Percentiles rank a stretch among this genome's conserved stretches.
These are phyloP conservation scores for Leptoclinus maculatus DNA, from an alignment of 2,797 vertebrate genomes.

Conservation along the genomic window DNA sequence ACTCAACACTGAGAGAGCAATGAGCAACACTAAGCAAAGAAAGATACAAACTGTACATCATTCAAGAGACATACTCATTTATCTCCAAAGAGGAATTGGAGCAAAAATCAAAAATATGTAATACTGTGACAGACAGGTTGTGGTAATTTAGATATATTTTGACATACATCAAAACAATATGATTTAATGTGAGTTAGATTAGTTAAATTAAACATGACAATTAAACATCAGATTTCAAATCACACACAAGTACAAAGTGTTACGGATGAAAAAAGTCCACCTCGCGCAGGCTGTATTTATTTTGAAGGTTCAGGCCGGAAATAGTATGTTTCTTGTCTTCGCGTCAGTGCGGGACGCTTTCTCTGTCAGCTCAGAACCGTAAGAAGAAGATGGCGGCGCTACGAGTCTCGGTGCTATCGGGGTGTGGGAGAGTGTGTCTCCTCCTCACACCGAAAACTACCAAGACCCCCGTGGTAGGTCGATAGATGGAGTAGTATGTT, in stretches of 20 bases:
- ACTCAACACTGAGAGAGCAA: neutral
- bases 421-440: slow-evolving; percentile 70
- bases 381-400: slow-evolving; percentile 85
- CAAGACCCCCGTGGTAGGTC: slow-evolving; percentile 72
- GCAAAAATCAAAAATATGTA: neutral
- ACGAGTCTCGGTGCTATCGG: slow-evolving; percentile 74
- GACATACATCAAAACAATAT: too few relatives aligned
- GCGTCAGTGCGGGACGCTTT: too few relatives aligned
- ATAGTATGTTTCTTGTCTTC: fast-evolving
- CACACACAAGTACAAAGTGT: neutral
- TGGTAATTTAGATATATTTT: neutral
- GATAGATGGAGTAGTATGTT: fast-evolving
- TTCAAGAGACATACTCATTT: neutral
- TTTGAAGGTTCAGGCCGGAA: slow-evolving; percentile 50
- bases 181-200: too few relatives aligned
- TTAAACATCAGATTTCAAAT: too few relatives aligned
- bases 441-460: slow-evolving; percentile 73
- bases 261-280: too few relatives aligned
- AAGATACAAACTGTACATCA: neutral
- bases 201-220: too few relatives aligned
- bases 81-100: neutral
- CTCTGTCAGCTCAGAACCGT: neutral
- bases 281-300: slow-evolving; percentile 1
- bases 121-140: neutral
- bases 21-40: neutral